Conservation (phyloP, 2,888 invertebrate genomes). For the Acanthacorydalis orientalis region DNA sequence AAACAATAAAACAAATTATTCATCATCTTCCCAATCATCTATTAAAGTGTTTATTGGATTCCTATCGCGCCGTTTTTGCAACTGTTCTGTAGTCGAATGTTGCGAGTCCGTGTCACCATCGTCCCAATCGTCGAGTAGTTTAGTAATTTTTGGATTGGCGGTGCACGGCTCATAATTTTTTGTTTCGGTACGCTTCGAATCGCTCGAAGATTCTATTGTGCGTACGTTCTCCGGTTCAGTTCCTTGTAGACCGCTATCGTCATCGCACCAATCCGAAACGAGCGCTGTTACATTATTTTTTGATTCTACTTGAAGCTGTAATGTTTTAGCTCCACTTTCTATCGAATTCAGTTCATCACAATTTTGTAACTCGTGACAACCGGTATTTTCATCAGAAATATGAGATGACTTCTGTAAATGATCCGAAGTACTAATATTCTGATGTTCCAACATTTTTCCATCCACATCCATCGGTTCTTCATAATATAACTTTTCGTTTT, state of each 20-base stretch:
- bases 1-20: slow-evolving; percentile 13
- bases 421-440: not conserved
- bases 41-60: slow-evolving; percentile 25
- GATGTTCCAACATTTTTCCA: slow-evolving; percentile 5
- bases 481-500: slow-evolving; percentile 2
- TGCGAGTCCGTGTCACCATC: slow-evolving; percentile 25
- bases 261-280: slow-evolving; percentile 7
- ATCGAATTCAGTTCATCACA: too few relatives aligned
- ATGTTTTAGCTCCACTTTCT: too few relatives aligned
- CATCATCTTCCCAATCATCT: slow-evolving; percentile 28
- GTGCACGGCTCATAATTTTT: not conserved
- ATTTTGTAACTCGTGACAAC: too few relatives aligned
- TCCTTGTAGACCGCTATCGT: slow-evolving; percentile 3
- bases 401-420: not conserved
- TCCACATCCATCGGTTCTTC: slow-evolving; percentile 15
- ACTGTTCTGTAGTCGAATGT: slow-evolving; percentile 18
- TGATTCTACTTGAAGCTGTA: not conserved
- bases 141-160: slow-evolving; percentile 14
- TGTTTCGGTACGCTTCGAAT: slow-evolving; percentile 6
- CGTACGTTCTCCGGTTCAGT: not conserved
- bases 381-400: not conserved
- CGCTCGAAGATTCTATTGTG: not conserved
- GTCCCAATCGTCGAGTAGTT: slow-evolving; percentile 25
- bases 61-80: slow-evolving; percentile 10
- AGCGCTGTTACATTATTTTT: slow-evolving; percentile 4